A percentile compares a stretch with the other conserved stretches of the same genome.
phyloP scores from a whole-genome alignment of 2,113 vertebrate species.

The Clarias batrachus region DNA sequence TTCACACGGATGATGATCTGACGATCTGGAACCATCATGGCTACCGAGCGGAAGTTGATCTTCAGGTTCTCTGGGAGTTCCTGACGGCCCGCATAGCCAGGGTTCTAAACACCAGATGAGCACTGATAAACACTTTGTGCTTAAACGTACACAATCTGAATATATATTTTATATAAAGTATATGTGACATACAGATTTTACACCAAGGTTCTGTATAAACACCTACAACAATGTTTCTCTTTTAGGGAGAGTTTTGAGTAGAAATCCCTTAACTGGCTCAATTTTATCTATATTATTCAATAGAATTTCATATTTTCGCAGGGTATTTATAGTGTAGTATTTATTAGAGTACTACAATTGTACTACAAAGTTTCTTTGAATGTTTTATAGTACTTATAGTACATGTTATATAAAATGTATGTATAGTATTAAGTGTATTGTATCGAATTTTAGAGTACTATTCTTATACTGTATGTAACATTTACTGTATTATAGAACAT shows the following conservation, averaged over 20 bases:
- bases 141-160: not conserved
- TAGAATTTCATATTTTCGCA: not conserved
- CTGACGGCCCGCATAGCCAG: slow-evolving; percentile 93
- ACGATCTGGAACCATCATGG: slow-evolving; percentile 98
- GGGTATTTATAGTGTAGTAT: no score
- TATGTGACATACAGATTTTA: not conserved
- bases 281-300: not conserved
- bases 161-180: not conserved
- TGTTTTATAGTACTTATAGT: no score
- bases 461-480: not conserved
- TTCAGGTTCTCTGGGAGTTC: slow-evolving; percentile 97
- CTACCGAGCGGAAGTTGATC: slow-evolving; percentile 93
- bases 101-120: slow-evolving; percentile 75
- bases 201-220: not conserved
- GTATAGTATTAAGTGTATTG: not conserved
- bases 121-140: slow-evolving; percentile 5
- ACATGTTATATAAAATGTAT: not conserved
- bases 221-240: not conserved
- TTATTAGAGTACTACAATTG: no score
- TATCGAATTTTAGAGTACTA: not conserved
- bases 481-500: not conserved
- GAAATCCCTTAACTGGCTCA: not conserved
- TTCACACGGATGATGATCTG: slow-evolving; percentile 97
- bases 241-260: not conserved
- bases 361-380: no score